Evolutionary conservation across 2,113 vertebrate genomes (phyloP), one percentile per base, ranked within the genome.

Genomic region (Psephotus haematonotus): DNA sequence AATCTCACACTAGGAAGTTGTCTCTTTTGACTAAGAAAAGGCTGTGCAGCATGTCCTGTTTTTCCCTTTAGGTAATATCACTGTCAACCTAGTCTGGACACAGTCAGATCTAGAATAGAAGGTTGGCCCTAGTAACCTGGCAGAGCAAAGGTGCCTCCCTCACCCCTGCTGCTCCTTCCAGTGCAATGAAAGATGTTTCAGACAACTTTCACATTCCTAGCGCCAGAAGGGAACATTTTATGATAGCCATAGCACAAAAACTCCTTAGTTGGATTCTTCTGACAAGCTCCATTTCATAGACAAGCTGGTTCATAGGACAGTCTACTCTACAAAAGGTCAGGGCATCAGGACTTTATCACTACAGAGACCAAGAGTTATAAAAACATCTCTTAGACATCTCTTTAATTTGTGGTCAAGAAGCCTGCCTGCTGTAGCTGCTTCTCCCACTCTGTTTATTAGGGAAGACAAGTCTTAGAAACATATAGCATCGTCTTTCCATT

Each of bases 21-120:
- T 49, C 53, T 60, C 41, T 91, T 85, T 90, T 69, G 74, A 43
- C 49, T 69, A 62, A 65, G 55, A 68, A 76, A 79, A 79, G 15
- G 6, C 28, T 91, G 52, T 64, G 37, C 52, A 24, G 74, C 31
- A 20, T 5, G 17, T 47, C 49, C 28, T 27, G 35, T 0, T 0
- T 79, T 95, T 72, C 31, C 13, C 47, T 90, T 68, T 9, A 43
- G 62, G 5, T 41, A 44, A 49, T 47, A 70, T 46, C 53, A 29
- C 37, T 28, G 50, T 39, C 80, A 81, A 70, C 37, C 53, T 75
- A 27, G 31, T 67, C 47, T 74, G 43, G 37, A 49, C 44, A 14
- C 46, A 70, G 57, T 20, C 69, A 88, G 49, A 84, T 13, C 31
- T 64, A 15, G 23, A 41, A 50, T 71, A 67, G 64, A 80, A 86